Evolutionary conservation across 2,113 vertebrate species (phyloP).

Genomic region (Coracopsis vasa): DNA sequence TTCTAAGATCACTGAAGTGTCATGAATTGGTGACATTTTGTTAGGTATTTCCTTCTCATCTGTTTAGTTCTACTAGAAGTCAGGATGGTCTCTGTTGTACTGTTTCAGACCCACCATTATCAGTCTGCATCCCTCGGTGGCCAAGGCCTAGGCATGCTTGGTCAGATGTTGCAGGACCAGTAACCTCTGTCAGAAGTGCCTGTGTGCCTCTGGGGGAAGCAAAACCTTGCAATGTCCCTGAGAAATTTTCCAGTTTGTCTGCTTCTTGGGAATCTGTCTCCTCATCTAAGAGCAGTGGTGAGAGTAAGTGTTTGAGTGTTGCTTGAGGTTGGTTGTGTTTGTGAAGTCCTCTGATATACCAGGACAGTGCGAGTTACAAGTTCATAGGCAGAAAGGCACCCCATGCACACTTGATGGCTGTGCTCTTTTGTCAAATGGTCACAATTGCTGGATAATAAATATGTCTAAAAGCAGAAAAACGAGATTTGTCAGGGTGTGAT

Average conservation of each 20-base stretch:
- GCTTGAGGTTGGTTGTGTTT: not conserved
- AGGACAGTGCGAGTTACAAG: not conserved
- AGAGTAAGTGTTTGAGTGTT: not conserved
- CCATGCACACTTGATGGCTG: not conserved
- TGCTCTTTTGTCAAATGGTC: not conserved
- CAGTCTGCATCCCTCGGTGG: not conserved
- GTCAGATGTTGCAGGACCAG: not conserved
- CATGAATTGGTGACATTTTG: not conserved
- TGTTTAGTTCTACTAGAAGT: not conserved
- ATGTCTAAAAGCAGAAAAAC: not conserved
- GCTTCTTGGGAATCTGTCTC: not conserved
- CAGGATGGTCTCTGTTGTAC: not conserved
- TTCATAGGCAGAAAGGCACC: not conserved
- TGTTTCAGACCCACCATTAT: not conserved
- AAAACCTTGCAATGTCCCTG: not conserved
- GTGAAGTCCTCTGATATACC: not conserved
- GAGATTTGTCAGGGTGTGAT: not conserved
- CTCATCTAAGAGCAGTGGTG: not conserved
- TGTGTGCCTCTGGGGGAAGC: not conserved
- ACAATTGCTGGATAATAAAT: not conserved
- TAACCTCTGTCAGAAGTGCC: not conserved
- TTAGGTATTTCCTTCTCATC: not conserved
- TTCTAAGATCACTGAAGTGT: not conserved
- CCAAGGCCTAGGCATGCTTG: not conserved
- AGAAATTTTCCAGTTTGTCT: not conserved